Percentiles rank a stretch among this genome's conserved stretches.
Evolutionary conservation across 2,888 invertebrate genomes (phyloP).

Genomic region (Pogonocherus hispidulus): DNA sequence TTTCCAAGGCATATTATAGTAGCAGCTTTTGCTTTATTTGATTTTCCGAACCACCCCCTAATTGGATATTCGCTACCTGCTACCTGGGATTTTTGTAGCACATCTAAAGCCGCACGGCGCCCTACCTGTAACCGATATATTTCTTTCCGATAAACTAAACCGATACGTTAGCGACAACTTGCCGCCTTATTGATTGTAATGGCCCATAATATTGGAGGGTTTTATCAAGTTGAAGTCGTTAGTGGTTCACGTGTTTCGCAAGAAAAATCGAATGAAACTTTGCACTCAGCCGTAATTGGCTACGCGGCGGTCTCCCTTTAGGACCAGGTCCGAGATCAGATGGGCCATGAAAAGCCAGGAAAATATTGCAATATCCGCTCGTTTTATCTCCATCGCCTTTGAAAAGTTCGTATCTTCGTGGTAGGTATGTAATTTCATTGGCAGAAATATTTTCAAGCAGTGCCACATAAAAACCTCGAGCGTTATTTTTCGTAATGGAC

Average conservation of each 20-base stretch:
- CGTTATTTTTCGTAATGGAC: no score
- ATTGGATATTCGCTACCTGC: conserved; percentile 10
- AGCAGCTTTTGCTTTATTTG: no score
- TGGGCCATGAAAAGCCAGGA: conserved; percentile 54
- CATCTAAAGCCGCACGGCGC: conserved; percentile 11
- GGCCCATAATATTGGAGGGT: conserved; percentile 40
- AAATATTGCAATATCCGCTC: conserved; percentile 58
- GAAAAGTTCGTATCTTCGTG: conserved; percentile 38
- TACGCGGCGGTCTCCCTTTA: conserved; percentile 41
- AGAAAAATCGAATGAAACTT: conserved; percentile 51
- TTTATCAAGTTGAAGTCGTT: conserved; percentile 43
- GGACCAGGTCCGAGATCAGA: conserved; percentile 51
- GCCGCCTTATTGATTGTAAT: conserved; percentile 47
- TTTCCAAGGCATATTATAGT: no score
- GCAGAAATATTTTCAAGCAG: conserved; percentile 35
- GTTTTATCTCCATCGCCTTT: conserved; percentile 46
- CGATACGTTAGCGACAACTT: conserved; percentile 43
- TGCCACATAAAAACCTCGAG: not conserved
- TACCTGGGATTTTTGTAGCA: conserved; percentile 21
- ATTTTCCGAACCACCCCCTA: not conserved
- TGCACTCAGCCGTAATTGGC: conserved; percentile 55
- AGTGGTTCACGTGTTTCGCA: conserved; percentile 48
- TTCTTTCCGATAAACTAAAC: conserved; percentile 45
- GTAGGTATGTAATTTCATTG: conserved; percentile 34
- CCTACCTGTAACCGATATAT: conserved; percentile 24